Evolutionary conservation across 2,888 invertebrate genomes (phyloP), one percentile per base, ranked within the genome.

Genomic region (Cylindroiulus punctatus): DNA sequence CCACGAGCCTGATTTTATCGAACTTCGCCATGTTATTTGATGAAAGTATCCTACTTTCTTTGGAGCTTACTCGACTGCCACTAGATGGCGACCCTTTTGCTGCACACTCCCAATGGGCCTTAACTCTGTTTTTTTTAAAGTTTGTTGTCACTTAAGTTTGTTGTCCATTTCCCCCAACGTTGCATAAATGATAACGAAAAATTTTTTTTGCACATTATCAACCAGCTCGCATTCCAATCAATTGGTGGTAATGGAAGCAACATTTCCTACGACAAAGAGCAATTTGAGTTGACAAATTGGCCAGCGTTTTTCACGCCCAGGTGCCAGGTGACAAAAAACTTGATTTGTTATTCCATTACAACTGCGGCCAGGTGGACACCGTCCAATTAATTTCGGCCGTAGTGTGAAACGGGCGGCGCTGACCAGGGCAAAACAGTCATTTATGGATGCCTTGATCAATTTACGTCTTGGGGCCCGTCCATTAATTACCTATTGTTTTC

Each of bases 261-360:
- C 14, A 17, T 47, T 47, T 22, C 57, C 10, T 22, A 57, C n/a
- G 5, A 57, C 4, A n/a, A 22, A 57, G 22, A 7, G 12, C 57
- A 57, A 57, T 57, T 57, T 17, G 22, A 10, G n/a, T 22, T 57
- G 57, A 57, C 57, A 57, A 57, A 57, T 57, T 57, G 57, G 22
- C 57, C 57, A 57, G 5, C 4, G 22, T 10, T 22, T 57, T 57
- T 57, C 57, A 22, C 57, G 57, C 22, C 22, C 57, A 57, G 22
- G 57, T 57, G 57, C 7, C 7, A 57, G 57, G 57, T 57, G 57
- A 57, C 57, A 57, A 57, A 57, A 57, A 57, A 57, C 57, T n/a
- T 22, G 22, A 22, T 22, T 57, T 57, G 57, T 57, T 57, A 5
- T 57, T 14, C 52, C 17, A 22, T 5, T 17, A 22, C 5, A 22